Evolutionary conservation across 2,797 vertebrate genomes (phyloP).

Genomic region (Clarias fuscus): DNA sequence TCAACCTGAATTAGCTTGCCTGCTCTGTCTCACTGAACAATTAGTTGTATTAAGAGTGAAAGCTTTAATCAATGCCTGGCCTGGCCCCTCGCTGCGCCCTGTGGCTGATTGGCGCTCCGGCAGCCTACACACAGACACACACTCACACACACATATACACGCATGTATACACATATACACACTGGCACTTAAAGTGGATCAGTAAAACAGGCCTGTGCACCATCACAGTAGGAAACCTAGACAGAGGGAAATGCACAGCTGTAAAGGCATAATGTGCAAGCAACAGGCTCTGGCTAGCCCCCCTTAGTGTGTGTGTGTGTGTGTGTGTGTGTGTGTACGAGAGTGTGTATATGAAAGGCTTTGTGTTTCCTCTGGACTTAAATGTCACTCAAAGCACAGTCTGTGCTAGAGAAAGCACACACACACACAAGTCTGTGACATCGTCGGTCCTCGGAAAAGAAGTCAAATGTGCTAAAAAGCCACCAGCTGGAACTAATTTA

Average conservation of each 20-base stretch:
- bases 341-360: conserved; percentile 18
- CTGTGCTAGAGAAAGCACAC: conserved; percentile 44
- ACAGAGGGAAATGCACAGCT: conserved; percentile 29
- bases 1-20: conserved; percentile 76
- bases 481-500: conserved; percentile 24
- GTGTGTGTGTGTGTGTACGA: too few species aligned
- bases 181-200: conserved; percentile 25
- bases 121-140: conserved; percentile 16
- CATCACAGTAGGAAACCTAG: conserved; percentile 39
- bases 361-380: conserved; percentile 72
- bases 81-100: conserved; percentile 67
- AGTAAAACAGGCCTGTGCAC: conserved; percentile 45
- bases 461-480: conserved; percentile 8
- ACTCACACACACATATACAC: conserved; percentile 22
- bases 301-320: conserved; percentile 26
- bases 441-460: conserved; percentile 40
- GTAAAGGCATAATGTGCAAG: conserved; percentile 24
- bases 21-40: conserved; percentile 79
- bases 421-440: conserved; percentile 28
- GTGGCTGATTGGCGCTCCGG: conserved; percentile 32
- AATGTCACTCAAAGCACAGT: conserved; percentile 73
- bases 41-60: conserved; percentile 81
- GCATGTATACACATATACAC: conserved; percentile 43
- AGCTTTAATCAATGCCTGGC: conserved; percentile 81
- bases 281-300: conserved; percentile 23